Base-by-base conservation (phyloP, 2,888 invertebrate genomes). In the Ferrisia virgata region DNA sequence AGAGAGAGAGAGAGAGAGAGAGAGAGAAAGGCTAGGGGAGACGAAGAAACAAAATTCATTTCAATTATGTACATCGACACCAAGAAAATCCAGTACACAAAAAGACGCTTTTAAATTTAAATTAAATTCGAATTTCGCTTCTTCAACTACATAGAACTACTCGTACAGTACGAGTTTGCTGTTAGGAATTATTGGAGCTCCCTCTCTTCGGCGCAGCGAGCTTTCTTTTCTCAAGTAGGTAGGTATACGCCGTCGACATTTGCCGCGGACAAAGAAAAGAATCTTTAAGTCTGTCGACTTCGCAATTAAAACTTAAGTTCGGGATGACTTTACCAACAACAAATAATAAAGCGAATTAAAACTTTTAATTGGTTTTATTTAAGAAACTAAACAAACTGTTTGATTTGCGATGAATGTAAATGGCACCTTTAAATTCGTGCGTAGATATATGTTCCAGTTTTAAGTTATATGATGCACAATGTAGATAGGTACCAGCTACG, bases 41-140 rank as follows among this genome's bases (percentile, higher is more conserved):
- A 89, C 87, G 87, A 87, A 88, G 84, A 58, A 64, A 0, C 33
- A 33, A 72, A 64, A 64, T 64, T 64, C n/a, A 33, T 72, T 72
- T 72, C 72, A 72, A 72, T 72, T 72, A 72, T 28, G 33, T 36
- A 72, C 31, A 72, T 72, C 33, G 72, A 72, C 31, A 72, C 31
- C 36, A 33, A 31, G 72, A 33, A 72, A 72, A 72, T 18, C 28
- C 58, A 13, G 58, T 64, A 72, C 31, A 72, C 31, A 72, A 72
- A 72, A 28, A 31, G 33, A 72, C 72, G 72, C 72, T 72, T 72
- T 72, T 72, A 72, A 72, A 72, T 72, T 72, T 33, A 72, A 72
- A 72, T 72, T 72, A 72, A 72, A 72, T 72, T 72, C 72, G 33
- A 31, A 72, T 72, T 72, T 18, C 33, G 72, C n/a, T 25, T 3